These are phyloP conservation scores for Chaenogobius annularis DNA, from an alignment of 2,113 vertebrate genomes.

Conservation along the genomic window DNA sequence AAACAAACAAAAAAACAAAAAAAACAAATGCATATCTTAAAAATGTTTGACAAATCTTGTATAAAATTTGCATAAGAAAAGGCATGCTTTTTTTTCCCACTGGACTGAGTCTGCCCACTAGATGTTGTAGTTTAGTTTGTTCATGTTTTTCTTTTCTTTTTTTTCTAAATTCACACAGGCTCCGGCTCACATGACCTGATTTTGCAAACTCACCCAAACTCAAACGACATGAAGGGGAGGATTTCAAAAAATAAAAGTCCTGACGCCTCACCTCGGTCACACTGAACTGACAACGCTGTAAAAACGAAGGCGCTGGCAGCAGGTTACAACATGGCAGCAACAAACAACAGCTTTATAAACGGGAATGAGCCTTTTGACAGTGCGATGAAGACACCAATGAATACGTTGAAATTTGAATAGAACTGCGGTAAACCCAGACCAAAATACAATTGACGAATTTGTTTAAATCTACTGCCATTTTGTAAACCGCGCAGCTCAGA, in stretches of 20 bases:
- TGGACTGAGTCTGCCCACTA: slow-evolving; percentile 38
- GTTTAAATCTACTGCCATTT: background rate
- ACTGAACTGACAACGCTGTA: background rate
- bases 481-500: background rate
- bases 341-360: background rate
- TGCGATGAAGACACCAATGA: too few relatives aligned
- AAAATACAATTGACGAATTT: too few relatives aligned
- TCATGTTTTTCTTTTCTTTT: slow-evolving; percentile 20
- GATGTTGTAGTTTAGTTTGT: slow-evolving; percentile 48
- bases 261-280: background rate
- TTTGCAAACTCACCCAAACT: slow-evolving; percentile 42
- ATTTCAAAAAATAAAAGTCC: slow-evolving; percentile 13
- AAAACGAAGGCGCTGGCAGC: background rate
- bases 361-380: background rate
- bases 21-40: slow-evolving; percentile 70
- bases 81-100: slow-evolving; percentile 62
- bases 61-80: slow-evolving; percentile 80
- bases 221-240: slow-evolving; percentile 24
- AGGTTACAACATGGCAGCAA: background rate
- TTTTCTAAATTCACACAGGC: slow-evolving; percentile 29
- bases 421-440: too few relatives aligned
- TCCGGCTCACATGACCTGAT: slow-evolving; percentile 51
- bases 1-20: too few relatives aligned
- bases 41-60: slow-evolving; percentile 66
- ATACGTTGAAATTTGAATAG: too few relatives aligned